Percentiles rank a stretch among this genome's conserved stretches.
phyloP scores from a whole-genome alignment of 1,140 invertebrate genomes.

The Wiebesia pumilae region DNA sequence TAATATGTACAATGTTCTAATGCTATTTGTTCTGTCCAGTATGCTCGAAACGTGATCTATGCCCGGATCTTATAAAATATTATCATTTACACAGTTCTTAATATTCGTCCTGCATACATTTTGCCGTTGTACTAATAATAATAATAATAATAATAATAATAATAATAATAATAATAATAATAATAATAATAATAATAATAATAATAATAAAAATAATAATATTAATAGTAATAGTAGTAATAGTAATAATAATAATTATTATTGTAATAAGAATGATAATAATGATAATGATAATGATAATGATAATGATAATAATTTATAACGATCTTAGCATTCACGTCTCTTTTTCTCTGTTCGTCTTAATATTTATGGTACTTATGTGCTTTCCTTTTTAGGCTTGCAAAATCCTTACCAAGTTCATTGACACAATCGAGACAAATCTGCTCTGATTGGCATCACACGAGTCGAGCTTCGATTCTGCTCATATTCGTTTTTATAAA shows the following conservation, averaged over 20 bases:
- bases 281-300: slow-evolving; percentile 41
- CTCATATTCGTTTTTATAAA: slow-evolving; percentile 51
- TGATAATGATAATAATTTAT: slow-evolving; percentile 33
- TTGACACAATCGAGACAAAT: slow-evolving; percentile 22
- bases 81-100: slow-evolving; percentile 35
- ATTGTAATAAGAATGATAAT: too few species aligned
- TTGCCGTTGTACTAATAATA: slow-evolving; percentile 36
- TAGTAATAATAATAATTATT: slow-evolving; percentile 24
- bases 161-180: slow-evolving; percentile 4
- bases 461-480: slow-evolving; percentile 27
- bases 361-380: slow-evolving; percentile 43
- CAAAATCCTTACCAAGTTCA: slow-evolving; percentile 43
- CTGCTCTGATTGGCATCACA: slow-evolving; percentile 2
- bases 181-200: not conserved
- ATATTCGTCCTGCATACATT: slow-evolving; percentile 20
- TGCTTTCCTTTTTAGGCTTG: slow-evolving; percentile 53
- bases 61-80: slow-evolving; percentile 62
- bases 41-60: slow-evolving; percentile 61
- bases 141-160: slow-evolving; percentile 3
- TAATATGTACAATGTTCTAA: slow-evolving; percentile 70
- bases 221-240: slow-evolving; percentile 38
- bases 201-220: slow-evolving; percentile 29
- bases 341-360: slow-evolving; percentile 23
- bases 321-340: slow-evolving; percentile 44
- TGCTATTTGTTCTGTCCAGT: slow-evolving; percentile 62